Evolutionary conservation across 2,888 invertebrate species (phyloP).

Genomic region (Phalera bucephala): DNA sequence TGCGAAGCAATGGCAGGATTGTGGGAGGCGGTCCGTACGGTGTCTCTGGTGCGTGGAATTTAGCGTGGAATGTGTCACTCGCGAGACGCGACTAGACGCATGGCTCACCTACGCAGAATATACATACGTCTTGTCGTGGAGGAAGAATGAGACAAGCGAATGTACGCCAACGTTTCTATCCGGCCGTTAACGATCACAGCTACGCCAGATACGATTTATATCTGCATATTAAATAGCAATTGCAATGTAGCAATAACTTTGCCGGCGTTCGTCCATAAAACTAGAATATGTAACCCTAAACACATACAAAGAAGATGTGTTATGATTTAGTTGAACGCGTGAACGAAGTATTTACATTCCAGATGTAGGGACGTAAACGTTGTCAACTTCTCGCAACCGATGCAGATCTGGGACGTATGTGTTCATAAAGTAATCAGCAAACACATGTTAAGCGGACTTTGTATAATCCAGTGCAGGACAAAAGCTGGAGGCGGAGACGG

Average conservation of each 20-base stretch:
- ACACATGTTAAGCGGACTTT: constrained; percentile 4
- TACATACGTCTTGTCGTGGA: constrained; percentile 21
- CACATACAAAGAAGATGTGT: no score
- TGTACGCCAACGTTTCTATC: constrained; percentile 11
- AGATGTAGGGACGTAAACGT: not conserved
- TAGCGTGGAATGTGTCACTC: constrained; percentile 40
- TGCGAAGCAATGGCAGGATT: constrained; percentile 36
- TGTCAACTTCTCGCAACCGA: not conserved
- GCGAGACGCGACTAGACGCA: constrained; percentile 17
- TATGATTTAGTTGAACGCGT: no score
- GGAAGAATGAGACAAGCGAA: constrained; percentile 26
- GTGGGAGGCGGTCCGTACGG: constrained; percentile 33
- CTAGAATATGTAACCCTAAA: no score
- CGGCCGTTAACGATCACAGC: constrained; percentile 16
- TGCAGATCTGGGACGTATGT: not conserved
- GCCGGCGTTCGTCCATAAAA: no score
- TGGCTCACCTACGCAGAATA: constrained; percentile 28
- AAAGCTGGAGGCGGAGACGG: constrained; percentile 39
- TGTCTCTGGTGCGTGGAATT: constrained; percentile 29
- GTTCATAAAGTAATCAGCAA: not conserved
- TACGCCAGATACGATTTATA: constrained; percentile 2
- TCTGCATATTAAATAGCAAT: no score
- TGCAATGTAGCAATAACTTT: no score
- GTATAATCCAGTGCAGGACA: constrained; percentile 17
- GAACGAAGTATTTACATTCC: no score